phyloP scores from a whole-genome alignment of 2,797 vertebrate species.

The Pagetopsis macropterus region DNA sequence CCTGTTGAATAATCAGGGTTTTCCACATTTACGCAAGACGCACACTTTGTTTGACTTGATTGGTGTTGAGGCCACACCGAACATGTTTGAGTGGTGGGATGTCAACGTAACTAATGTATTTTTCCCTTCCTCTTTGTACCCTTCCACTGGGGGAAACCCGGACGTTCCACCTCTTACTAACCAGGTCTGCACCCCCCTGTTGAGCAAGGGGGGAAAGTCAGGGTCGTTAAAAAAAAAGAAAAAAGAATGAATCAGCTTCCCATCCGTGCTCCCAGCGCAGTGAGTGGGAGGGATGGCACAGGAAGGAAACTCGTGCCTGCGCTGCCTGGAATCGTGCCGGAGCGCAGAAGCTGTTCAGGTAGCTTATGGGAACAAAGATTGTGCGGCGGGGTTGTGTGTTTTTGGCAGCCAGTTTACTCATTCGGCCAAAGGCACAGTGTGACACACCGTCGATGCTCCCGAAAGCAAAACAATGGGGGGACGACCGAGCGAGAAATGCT shows the following conservation, averaged over 20 bases:
- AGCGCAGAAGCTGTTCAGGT: conserved; percentile 57
- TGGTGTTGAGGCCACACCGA: not conserved
- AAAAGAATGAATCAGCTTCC: conserved; percentile 60
- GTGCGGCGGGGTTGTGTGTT: conserved; percentile 36
- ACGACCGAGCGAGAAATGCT: conserved; percentile 27
- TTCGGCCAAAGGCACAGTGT: conserved; percentile 48
- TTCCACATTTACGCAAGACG: too few relatives aligned
- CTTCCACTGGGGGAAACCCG: conserved; percentile 27
- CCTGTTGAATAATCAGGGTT: too few relatives aligned
- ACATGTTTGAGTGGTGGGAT: conserved; percentile 13
- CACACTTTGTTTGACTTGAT: not conserved
- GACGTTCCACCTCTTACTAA: conserved; percentile 55
- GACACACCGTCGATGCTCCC: conserved; percentile 37
- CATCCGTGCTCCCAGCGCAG: conserved; percentile 34
- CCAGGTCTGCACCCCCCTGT: conserved; percentile 23
- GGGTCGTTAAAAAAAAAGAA: not conserved
- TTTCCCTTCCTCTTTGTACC: not conserved
- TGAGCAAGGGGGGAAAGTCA: conserved; percentile 49
- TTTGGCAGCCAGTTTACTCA: conserved; percentile 48
- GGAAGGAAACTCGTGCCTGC: conserved; percentile 61
- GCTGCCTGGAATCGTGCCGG: conserved; percentile 54
- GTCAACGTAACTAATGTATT: not conserved
- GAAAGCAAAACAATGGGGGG: conserved; percentile 40
- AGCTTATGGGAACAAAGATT: conserved; percentile 65
- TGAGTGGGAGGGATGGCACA: conserved; percentile 57